These are phyloP conservation scores for Pegoplata infirma DNA, from an alignment of 2,888 invertebrate species.

Conservation along the genomic window DNA sequence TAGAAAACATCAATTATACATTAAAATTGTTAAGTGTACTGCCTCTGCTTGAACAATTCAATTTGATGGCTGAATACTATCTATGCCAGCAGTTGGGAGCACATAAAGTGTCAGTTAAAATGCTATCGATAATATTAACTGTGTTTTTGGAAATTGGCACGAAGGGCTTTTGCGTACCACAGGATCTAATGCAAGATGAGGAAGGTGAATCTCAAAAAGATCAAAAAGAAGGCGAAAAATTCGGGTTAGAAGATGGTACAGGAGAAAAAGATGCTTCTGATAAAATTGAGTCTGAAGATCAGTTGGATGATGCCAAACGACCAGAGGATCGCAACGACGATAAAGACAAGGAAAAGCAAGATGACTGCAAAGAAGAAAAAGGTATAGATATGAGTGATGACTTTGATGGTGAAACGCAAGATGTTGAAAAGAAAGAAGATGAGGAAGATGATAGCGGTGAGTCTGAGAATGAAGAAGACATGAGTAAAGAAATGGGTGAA, in stretches of 20 bases:
- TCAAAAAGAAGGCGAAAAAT: conserved; percentile 84
- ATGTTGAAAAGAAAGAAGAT: conserved; percentile 83
- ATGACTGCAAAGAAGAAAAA: conserved; percentile 91
- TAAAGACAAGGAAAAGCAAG: conserved; percentile 84
- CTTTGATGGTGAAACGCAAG: conserved; percentile 85
- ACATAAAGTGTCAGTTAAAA: conserved; percentile 89
- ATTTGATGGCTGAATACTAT: conserved; percentile 87
- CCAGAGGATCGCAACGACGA: conserved; percentile 84
- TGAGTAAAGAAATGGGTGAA: conserved; percentile 98
- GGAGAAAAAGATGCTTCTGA: conserved; percentile 95
- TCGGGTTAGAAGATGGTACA: conserved; percentile 94
- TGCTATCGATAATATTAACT: conserved; percentile 88
- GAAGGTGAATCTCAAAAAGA: conserved; percentile 80
- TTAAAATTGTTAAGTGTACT: conserved; percentile 73
- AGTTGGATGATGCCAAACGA: conserved; percentile 91
- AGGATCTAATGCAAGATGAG: conserved; percentile 88
- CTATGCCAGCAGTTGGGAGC: conserved; percentile 87
- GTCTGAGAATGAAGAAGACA: conserved; percentile 86
- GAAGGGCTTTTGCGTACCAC: conserved; percentile 96
- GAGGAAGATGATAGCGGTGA: conserved; percentile 82
- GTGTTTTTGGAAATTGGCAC: conserved; percentile 90
- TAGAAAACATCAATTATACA: conserved; percentile 65
- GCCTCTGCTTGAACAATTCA: conserved; percentile 88
- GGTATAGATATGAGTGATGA: conserved; percentile 98
- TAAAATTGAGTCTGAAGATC: conserved; percentile 89